These are phyloP conservation scores for Aplochiton taeniatus DNA, from an alignment of 2,797 vertebrate species.

Conservation along the genomic window DNA sequence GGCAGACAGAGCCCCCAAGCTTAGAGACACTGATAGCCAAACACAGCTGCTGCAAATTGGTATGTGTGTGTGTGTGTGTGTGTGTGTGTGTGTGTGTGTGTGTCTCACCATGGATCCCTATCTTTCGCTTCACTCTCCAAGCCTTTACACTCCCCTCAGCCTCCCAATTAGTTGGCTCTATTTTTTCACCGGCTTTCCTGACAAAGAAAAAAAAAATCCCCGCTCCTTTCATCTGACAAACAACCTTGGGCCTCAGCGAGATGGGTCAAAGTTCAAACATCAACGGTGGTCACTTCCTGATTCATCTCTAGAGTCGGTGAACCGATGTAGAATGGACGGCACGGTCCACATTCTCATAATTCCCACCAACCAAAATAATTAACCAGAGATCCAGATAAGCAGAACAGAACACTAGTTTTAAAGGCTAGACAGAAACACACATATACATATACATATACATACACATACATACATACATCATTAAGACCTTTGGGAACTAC, in stretches of 20 bases:
- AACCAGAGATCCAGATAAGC: conserved; percentile 2
- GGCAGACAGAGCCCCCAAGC: conserved; percentile 47
- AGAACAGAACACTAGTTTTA: not conserved
- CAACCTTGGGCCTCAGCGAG: conserved; percentile 74
- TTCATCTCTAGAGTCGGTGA: conserved; percentile 66
- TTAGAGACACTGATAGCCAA: conserved; percentile 71
- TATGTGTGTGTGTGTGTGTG: conserved; percentile 26
- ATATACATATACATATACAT: not conserved
- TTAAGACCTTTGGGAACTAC: too few species aligned
- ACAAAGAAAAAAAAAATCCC: conserved; percentile 78
- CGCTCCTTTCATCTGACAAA: conserved; percentile 85
- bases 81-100: conserved; percentile 24
- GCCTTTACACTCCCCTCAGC: conserved; percentile 67
- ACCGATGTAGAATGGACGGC: conserved; percentile 40
- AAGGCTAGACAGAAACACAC: not conserved
- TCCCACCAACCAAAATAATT: conserved; percentile 44
- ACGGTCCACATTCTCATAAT: conserved; percentile 41
- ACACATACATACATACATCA: not conserved
- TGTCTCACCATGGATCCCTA: conserved; percentile 17
- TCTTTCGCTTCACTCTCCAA: conserved; percentile 70
- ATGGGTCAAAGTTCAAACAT: conserved; percentile 87
- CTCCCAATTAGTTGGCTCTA: conserved; percentile 84
- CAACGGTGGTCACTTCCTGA: conserved; percentile 85
- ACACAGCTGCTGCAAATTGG: conserved; percentile 79
- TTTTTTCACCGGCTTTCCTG: conserved; percentile 52